Conservation (phyloP, 2,888 invertebrate genomes). For the Homarus gammarus region DNA sequence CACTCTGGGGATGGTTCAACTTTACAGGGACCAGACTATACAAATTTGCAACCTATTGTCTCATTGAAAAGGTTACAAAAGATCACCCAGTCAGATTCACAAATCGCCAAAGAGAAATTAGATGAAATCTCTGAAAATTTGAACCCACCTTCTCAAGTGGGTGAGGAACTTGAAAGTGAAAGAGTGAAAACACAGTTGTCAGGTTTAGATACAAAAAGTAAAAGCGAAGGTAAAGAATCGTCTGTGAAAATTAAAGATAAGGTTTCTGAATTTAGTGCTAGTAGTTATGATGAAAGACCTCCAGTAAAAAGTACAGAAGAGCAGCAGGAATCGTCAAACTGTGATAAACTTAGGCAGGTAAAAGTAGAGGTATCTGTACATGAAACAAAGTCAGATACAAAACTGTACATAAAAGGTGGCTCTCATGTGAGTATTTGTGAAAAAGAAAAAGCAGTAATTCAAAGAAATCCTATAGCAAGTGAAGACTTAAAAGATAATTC, state of each 20-base stretch:
- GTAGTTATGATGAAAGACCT: background rate
- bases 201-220: background rate
- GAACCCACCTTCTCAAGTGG: background rate
- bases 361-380: no score
- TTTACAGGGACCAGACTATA: constrained; percentile 35
- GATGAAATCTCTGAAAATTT: background rate
- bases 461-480: background rate
- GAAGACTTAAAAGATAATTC: background rate
- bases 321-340: constrained; percentile 7
- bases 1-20: constrained; percentile 6
- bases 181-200: background rate
- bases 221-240: background rate
- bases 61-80: constrained; percentile 39
- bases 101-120: constrained; percentile 26
- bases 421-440: background rate
- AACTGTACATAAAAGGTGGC: background rate
- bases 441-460: background rate
- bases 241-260: background rate
- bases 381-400: background rate
- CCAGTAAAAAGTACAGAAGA: background rate
- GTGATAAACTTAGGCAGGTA: background rate
- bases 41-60: constrained; percentile 47
- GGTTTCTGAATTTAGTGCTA: background rate
- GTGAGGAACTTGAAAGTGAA: background rate
- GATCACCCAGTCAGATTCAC: background rate